Base-by-base conservation (phyloP, 2,888 invertebrate genomes). In the Melipona bicolor region DNA sequence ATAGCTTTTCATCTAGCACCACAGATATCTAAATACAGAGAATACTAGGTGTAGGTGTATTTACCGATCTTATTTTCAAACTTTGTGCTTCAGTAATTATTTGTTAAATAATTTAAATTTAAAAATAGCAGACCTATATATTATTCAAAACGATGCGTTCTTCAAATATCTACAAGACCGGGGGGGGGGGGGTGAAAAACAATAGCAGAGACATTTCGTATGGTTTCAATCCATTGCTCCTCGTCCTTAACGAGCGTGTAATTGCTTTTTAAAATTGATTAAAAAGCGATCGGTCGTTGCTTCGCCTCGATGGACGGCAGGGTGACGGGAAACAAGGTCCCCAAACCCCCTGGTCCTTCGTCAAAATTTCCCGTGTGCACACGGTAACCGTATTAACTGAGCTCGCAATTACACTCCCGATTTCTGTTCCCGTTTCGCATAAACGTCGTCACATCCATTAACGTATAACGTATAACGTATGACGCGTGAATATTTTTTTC, bases 191-290 rank as follows among this genome's bases (percentile, higher is more conserved):
- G 9, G 65, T 11, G 21, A 70, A 70, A 32, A 69, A 54, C 54
- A 70, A 56, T 70, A 56, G 56, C 9, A 27, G n/a, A 11, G 36
- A 19, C 72, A 32, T 81, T 77, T 73, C 83, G 72, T 50, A 68
- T 49, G 43, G 62, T 64, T 64, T 81, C 79, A 74, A 83, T 86
- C 83, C 86, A 88, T 90, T 89, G 86, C 81, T 83, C 79, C 74
- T 79, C 49, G 72, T 64, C 83, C 87, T 88, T 91, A 90, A 91
- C 92, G 90, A 91, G 90, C 88, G 84, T 89, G 90, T 91, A 91
- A 92, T 92, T 91, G 90, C 90, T 90, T 92, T 91, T 92, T 85
- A 89, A 91, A 91, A 92, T 92, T 92, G 87, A 92, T 92, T 92
- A 91, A 91, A 90, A 91, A 87, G 84, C 89, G 89, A 92, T 92